Percentiles rank a stretch among this genome's conserved stretches.
Evolutionary conservation across 2,888 invertebrate genomes (phyloP).

Genomic region (Drosophila nr. perissopoda): DNA sequence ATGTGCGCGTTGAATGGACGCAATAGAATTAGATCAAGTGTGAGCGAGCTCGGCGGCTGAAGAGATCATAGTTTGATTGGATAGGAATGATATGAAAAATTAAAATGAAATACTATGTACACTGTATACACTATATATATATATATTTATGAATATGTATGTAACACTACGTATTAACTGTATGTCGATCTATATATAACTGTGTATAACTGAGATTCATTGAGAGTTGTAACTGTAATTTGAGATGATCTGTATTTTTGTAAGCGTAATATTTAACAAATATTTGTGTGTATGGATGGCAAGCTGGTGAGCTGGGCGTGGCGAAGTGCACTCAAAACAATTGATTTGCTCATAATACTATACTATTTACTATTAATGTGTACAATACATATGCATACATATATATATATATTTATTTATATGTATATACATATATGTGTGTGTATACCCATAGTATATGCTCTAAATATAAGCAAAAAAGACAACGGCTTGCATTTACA

Average conservation of each 20-base stretch:
- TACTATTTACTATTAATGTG: slow-evolving; percentile 19
- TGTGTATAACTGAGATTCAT: slow-evolving; percentile 73
- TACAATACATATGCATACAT: slow-evolving; percentile 35
- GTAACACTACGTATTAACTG: slow-evolving; percentile 46
- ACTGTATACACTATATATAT: slow-evolving; percentile 53
- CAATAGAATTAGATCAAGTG: slow-evolving; percentile 1
- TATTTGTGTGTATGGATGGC: slow-evolving; percentile 19
- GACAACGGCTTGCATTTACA: slow-evolving; percentile 57
- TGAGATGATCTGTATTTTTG: slow-evolving; percentile 79
- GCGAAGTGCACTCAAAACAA: slow-evolving; percentile 42
- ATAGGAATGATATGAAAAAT: slow-evolving; percentile 23
- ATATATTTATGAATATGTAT: slow-evolving; percentile 58
- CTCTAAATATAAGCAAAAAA: slow-evolving; percentile 15
- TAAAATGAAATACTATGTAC: slow-evolving; percentile 38
- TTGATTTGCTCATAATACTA: slow-evolving; percentile 66
- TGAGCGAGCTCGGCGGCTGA: slow-evolving; percentile 10
- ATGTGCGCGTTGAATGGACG: neutral
- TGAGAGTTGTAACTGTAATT: slow-evolving; percentile 68
- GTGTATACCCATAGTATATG: slow-evolving; percentile 49
- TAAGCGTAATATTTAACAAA: slow-evolving; percentile 70
- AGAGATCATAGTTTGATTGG: slow-evolving; percentile 34
- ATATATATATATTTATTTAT: slow-evolving; percentile 22
- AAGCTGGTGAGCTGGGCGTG: slow-evolving; percentile 41
- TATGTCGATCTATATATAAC: slow-evolving; percentile 65
- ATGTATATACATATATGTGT: slow-evolving; percentile 22